Evolutionary conservation across 2,113 vertebrate genomes (phyloP).

Genomic region (Ammodytes dubius): DNA sequence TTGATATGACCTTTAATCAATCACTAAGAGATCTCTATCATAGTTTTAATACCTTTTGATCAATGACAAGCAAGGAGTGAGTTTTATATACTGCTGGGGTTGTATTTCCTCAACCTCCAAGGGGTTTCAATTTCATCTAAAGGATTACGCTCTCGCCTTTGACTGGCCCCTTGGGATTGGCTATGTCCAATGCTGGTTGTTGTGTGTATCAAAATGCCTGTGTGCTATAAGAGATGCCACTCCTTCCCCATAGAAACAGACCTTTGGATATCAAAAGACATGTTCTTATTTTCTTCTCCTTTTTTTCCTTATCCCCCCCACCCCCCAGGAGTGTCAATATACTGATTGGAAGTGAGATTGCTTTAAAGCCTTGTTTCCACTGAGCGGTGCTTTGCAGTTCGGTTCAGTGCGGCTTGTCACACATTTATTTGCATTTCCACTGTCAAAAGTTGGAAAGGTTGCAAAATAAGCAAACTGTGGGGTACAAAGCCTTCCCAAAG

Average conservation of each 20-base stretch:
- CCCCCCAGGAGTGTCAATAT: not conserved
- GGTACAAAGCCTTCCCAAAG: too few relatives aligned
- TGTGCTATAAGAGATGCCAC: conserved; percentile 37
- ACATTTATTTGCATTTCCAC: too few relatives aligned
- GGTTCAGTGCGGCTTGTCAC: too few relatives aligned
- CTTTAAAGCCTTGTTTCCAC: not conserved
- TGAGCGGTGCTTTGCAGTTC: too few relatives aligned
- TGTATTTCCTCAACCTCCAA: conserved; percentile 51
- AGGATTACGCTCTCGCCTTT: conserved; percentile 60
- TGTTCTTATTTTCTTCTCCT: not conserved
- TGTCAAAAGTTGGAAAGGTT: too few relatives aligned
- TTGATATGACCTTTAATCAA: conserved; percentile 73
- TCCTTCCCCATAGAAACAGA: conserved; percentile 29
- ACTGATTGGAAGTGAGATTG: conserved; percentile 14
- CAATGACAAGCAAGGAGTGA: conserved; percentile 53
- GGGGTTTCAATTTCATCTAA: conserved; percentile 73
- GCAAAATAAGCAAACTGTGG: too few relatives aligned
- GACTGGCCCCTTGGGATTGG: conserved; percentile 48
- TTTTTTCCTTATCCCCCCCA: not conserved
- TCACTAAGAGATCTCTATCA: conserved; percentile 66
- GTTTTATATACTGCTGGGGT: conserved; percentile 61
- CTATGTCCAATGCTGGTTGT: conserved; percentile 33
- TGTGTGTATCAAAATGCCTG: conserved; percentile 34
- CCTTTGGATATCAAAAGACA: conserved; percentile 26
- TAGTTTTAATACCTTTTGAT: conserved; percentile 73